A percentile compares a stretch with the other conserved stretches of the same genome.
phyloP scores from a whole-genome alignment of 2,113 vertebrate genomes.

The Hippocampus guttulatus region DNA sequence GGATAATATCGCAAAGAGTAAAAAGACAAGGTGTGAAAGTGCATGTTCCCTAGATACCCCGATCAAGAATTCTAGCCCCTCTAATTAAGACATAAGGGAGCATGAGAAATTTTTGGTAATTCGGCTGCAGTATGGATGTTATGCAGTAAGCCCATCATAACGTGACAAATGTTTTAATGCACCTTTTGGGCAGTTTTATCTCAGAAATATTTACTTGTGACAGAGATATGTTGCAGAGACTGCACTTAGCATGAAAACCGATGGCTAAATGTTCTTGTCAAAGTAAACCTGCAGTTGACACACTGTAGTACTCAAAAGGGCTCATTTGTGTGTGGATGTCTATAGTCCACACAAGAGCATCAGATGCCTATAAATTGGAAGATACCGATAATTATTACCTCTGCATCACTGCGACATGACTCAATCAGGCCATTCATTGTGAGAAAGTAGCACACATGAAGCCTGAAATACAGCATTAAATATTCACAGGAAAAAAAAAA shows the following conservation, averaged over 20 bases:
- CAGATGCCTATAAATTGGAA: neutral
- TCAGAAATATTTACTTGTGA: neutral
- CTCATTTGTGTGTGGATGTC: neutral
- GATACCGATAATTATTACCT: neutral
- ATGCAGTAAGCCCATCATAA: neutral
- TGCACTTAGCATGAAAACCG: neutral
- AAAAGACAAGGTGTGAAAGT: neutral
- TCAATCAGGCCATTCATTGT: slow-evolving; percentile 3
- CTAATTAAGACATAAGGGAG: neutral
- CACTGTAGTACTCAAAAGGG: neutral
- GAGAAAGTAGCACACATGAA: neutral
- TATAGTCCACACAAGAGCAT: neutral
- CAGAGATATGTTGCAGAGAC: neutral
- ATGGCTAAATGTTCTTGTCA: neutral
- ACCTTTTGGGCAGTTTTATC: neutral
- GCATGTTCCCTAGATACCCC: neutral
- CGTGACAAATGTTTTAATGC: neutral
- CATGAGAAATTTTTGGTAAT: neutral
- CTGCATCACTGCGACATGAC: neutral
- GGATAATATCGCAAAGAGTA: neutral
- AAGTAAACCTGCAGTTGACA: neutral
- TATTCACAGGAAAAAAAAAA: neutral
- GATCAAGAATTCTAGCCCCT: neutral
- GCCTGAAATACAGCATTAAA: neutral
- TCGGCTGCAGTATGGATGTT: neutral